phyloP scores from a whole-genome alignment of 2,797 vertebrate genomes.

The Dicrostonyx torquatus region DNA sequence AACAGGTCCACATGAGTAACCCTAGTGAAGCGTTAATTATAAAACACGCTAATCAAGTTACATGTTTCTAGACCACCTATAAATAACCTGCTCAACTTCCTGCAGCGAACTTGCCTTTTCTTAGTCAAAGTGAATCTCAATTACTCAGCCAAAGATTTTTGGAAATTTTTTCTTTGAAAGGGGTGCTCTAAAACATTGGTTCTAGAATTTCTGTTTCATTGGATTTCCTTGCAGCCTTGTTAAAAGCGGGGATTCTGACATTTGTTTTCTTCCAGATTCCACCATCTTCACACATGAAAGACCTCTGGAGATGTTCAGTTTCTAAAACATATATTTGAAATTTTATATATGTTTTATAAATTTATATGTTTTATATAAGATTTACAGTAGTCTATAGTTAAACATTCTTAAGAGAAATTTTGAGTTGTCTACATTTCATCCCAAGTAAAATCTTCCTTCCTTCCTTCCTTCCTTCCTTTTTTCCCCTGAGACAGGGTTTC shows the following conservation, averaged over 20 bases:
- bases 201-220: slow-evolving; percentile 16
- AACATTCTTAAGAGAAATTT: background rate
- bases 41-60: slow-evolving; percentile 65
- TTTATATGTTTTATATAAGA: background rate
- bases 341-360: background rate
- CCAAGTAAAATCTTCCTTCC: background rate
- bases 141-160: slow-evolving; percentile 47
- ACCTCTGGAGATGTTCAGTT: background rate
- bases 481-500: too few relatives aligned
- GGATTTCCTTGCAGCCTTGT: background rate
- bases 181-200: background rate
- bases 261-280: background rate
- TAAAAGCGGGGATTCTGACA: background rate
- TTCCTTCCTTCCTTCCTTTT: too few relatives aligned
- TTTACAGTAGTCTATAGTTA: background rate
- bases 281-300: background rate
- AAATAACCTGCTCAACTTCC: slow-evolving; percentile 68
- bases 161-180: slow-evolving; percentile 32
- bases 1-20: slow-evolving; percentile 66
- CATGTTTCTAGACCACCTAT: slow-evolving; percentile 64
- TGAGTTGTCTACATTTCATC: slow-evolving; percentile 3
- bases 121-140: slow-evolving; percentile 62
- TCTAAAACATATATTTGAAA: background rate
- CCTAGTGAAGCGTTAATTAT: slow-evolving; percentile 74
- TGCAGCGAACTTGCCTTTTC: slow-evolving; percentile 54